Evolutionary conservation across 92 coral and sea anemone genomes (phyloP).

Genomic region (Phenganax marumi): DNA sequence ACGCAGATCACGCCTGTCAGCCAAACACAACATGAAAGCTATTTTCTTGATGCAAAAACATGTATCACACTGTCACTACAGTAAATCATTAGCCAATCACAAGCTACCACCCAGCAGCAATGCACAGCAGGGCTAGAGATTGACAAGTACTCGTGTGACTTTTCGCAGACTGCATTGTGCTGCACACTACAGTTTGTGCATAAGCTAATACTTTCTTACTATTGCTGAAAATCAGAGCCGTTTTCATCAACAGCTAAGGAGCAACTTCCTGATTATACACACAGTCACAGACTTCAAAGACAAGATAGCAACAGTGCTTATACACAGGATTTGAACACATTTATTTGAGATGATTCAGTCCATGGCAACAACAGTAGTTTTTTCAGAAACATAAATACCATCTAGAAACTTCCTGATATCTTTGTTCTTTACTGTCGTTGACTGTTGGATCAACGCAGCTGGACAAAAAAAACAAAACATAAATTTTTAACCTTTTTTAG

Average conservation of each 20-base stretch:
- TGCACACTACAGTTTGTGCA: too few relatives aligned
- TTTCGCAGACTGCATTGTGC: too few relatives aligned
- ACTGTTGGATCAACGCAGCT: conserved; percentile 97
- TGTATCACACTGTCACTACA: too few relatives aligned
- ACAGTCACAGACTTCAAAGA: neutral
- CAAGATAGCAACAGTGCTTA: neutral
- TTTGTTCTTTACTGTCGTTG: conserved; percentile 83
- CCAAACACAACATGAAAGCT: too few relatives aligned
- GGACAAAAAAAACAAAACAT: conserved; percentile 28
- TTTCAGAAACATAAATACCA: conserved; percentile 94
- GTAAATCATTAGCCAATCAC: too few relatives aligned
- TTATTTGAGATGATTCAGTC: conserved; percentile 48
- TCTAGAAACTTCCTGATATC: conserved; percentile 99
- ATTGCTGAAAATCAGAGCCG: too few relatives aligned
- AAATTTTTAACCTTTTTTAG: neutral
- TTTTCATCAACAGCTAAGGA: neutral
- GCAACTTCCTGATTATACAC: neutral
- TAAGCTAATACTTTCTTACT: too few relatives aligned
- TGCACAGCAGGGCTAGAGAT: too few relatives aligned
- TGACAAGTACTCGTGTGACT: too few relatives aligned
- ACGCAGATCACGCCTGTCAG: too few relatives aligned
- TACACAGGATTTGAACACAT: conserved; percentile 1
- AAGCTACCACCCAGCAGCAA: too few relatives aligned
- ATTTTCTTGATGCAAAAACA: too few relatives aligned
- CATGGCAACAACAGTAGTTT: conserved; percentile 70